These are phyloP conservation scores for Oncorhynchus gorbuscha DNA, from an alignment of 2,113 vertebrate species.

Conservation along the genomic window DNA sequence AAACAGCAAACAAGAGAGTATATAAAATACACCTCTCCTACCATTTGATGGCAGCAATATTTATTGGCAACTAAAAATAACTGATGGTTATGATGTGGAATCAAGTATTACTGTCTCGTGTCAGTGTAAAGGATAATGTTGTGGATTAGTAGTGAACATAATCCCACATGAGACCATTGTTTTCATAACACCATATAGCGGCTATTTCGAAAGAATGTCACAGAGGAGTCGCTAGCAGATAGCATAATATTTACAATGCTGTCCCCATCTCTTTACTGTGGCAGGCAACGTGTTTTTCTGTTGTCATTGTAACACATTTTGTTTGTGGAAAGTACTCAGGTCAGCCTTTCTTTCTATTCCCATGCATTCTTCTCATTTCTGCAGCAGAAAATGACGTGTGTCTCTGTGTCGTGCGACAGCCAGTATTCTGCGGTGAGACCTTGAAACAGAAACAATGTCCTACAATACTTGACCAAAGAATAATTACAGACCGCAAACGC, in stretches of 20 bases:
- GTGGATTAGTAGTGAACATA: constrained; percentile 31
- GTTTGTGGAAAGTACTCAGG: constrained; percentile 24
- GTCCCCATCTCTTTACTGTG: constrained; percentile 34
- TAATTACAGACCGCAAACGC: constrained; percentile 38
- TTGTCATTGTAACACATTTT: constrained; percentile 49
- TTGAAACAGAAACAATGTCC: constrained; percentile 32
- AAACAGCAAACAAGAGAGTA: no score
- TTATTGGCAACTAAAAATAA: no score
- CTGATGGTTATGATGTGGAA: no score
- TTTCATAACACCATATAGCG: constrained; percentile 49
- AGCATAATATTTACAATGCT: constrained; percentile 48
- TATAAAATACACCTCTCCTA: neutral
- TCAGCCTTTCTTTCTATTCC: constrained; percentile 26
- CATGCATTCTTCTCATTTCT: constrained; percentile 38
- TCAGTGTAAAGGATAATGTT: no score
- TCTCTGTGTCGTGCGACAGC: constrained; percentile 6
- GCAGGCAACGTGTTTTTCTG: constrained; percentile 29
- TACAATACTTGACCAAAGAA: constrained; percentile 9
- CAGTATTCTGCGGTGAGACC: constrained; percentile 37
- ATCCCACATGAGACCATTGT: constrained; percentile 30
- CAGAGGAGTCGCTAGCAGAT: constrained; percentile 34
- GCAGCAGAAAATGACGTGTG: constrained; percentile 19
- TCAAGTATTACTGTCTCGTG: no score
- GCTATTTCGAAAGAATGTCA: constrained; percentile 41
- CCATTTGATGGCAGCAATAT: neutral